Conservation (phyloP, 1,140 invertebrate genomes). For the Cherax quadricarinatus region DNA sequence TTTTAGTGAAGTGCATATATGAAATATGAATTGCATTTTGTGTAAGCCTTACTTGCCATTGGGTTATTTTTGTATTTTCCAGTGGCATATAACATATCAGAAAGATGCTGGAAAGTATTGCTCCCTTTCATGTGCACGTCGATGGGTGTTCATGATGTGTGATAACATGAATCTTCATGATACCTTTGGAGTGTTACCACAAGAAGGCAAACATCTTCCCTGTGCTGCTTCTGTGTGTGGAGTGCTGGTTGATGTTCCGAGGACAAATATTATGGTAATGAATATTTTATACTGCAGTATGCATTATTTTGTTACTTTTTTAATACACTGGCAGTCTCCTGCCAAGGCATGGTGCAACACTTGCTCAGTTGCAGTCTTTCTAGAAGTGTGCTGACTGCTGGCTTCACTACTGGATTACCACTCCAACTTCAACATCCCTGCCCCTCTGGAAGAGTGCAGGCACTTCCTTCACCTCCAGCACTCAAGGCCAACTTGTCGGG, state of each 20-base stretch:
- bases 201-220: slow-evolving; percentile 16
- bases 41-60: too few relatives aligned
- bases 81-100: slow-evolving; percentile 38
- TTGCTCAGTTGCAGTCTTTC: too few relatives aligned
- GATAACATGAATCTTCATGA: slow-evolving; percentile 30
- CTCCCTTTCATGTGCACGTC: slow-evolving; percentile 28
- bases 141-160: slow-evolving; percentile 44
- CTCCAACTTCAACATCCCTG: too few relatives aligned
- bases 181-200: slow-evolving; percentile 13
- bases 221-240: neutral
- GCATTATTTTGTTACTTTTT: neutral
- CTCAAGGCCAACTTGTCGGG: too few relatives aligned
- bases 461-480: too few relatives aligned
- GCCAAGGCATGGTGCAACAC: too few relatives aligned
- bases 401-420: too few relatives aligned
- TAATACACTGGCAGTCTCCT: neutral
- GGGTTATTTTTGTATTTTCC: neutral
- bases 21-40: too few relatives aligned
- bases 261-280: neutral
- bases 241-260: neutral
- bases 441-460: too few relatives aligned
- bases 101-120: slow-evolving; percentile 36
- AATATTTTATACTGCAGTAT: neutral
- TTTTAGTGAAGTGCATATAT: too few relatives aligned
- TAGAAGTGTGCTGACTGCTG: too few relatives aligned